Conservation (phyloP, 2,888 invertebrate species). For the Saturnia japonica region DNA sequence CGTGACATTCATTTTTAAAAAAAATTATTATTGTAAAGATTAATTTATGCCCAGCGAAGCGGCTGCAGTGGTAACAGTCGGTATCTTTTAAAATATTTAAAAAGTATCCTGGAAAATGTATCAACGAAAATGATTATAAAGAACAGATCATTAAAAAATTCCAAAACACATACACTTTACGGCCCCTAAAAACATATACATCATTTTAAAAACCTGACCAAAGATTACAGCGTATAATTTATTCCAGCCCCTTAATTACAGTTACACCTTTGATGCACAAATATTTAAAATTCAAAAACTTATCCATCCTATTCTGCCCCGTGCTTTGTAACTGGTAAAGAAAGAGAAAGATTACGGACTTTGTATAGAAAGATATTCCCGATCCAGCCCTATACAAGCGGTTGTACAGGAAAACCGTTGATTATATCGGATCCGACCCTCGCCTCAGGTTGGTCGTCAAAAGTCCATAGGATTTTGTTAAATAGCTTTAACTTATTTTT, state of each 20-base stretch:
- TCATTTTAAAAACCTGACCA: not conserved
- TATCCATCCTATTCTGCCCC: not conserved
- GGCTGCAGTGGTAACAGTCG: not conserved
- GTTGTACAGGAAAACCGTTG: slow-evolving; percentile 8
- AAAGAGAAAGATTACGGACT: slow-evolving; percentile 1
- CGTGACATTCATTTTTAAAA: not conserved
- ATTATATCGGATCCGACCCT: not conserved
- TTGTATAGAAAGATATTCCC: not conserved
- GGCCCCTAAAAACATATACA: not conserved
- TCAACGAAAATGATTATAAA: not conserved
- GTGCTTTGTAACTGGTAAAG: not conserved
- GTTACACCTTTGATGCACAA: slow-evolving; percentile 1
- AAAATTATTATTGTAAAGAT: not conserved
- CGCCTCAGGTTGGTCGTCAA: not conserved
- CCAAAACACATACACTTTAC: not conserved
- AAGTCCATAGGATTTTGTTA: not conserved
- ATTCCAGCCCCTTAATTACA: slow-evolving; percentile 7
- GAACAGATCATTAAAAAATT: not conserved
- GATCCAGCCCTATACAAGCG: not conserved
- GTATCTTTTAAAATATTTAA: not conserved
- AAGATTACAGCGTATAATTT: slow-evolving; percentile 5
- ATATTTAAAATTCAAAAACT: slow-evolving; percentile 2
- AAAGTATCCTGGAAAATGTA: not conserved
- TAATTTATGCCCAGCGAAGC: not conserved
- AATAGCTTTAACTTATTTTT: not conserved